Evolutionary conservation across 2,888 invertebrate species (phyloP), one percentile per base, ranked within the genome.

Genomic region (Drosophila borealis): DNA sequence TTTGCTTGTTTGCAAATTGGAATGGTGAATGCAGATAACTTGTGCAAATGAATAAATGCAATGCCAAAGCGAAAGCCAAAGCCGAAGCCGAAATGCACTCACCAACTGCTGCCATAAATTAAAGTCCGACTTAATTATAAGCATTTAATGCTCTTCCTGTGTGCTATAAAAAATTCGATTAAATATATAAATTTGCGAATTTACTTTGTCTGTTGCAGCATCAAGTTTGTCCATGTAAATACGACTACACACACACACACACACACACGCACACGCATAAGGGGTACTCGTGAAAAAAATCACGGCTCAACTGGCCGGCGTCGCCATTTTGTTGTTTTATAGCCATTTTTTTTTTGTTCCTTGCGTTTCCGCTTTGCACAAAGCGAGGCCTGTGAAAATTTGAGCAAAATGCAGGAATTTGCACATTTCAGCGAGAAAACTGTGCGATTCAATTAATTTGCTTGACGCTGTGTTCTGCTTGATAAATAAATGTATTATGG

Each of bases 381-480:
- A 42, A 36, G 25, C 41, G 41, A 19, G 11, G 13, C 4, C 36
- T 13, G 62, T 13, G 13, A 61, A 36, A 63, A n/a, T n/a, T 19
- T 33, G 9, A 2, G 14, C 37, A 55, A 19, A n/a, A 11, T 49
- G n/a, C 25, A 48, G 50, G 45, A 53, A 56, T 79, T 82, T 67
- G 39, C 73, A 56, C 60, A 68, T 69, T 82, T 67, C 66, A 50
- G 39, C 44, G 62, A 63, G 66, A 64, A 71, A 67, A 78, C 67
- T 80, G 64, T 67, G 74, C 48, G 70, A 74, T 80, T 83, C 81
- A 70, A 80, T 82, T 80, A 70, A 76, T 77, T 77, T 68, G 71
- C 57, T 66, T 53, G 34, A 33, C 54, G 69, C 70, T 67, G 54
- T 65, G 51, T 51, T 57, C 55, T 48, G 67, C 50, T 46, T 34